These are phyloP conservation scores for Pterocles burchelli DNA, from an alignment of 2,113 vertebrate genomes.

Conservation along the genomic window DNA sequence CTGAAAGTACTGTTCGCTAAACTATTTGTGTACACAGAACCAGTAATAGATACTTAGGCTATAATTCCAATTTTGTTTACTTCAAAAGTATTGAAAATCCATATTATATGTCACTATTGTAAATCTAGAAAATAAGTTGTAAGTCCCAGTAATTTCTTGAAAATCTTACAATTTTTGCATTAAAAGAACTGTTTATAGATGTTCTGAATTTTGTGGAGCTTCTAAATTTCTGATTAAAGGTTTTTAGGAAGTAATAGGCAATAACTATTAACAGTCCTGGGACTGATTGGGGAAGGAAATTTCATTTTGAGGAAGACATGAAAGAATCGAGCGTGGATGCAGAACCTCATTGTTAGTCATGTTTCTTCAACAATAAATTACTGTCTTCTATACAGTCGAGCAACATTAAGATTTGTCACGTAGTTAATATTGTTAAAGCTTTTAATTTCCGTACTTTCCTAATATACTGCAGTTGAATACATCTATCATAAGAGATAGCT, in stretches of 20 bases:
- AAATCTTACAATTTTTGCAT: background rate
- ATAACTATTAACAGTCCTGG: background rate
- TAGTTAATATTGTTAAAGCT: background rate
- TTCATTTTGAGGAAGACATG: background rate
- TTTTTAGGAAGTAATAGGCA: background rate
- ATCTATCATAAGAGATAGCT: background rate
- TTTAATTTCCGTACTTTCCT: background rate
- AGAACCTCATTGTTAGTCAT: background rate
- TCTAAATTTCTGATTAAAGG: background rate
- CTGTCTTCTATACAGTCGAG: background rate
- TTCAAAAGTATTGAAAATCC: background rate
- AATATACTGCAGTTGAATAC: background rate
- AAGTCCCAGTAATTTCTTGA: background rate
- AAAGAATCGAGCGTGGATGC: background rate
- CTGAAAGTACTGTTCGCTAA: background rate
- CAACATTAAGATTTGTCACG: background rate
- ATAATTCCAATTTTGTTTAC: background rate
- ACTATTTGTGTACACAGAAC: background rate
- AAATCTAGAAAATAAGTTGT: background rate
- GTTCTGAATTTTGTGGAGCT: background rate
- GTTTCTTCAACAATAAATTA: background rate
- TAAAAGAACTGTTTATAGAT: background rate
- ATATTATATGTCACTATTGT: background rate
- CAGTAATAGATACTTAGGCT: background rate
- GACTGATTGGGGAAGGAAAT: background rate